These are phyloP conservation scores for Caranx melampygus DNA, from an alignment of 2,113 vertebrate genomes.

Conservation along the genomic window DNA sequence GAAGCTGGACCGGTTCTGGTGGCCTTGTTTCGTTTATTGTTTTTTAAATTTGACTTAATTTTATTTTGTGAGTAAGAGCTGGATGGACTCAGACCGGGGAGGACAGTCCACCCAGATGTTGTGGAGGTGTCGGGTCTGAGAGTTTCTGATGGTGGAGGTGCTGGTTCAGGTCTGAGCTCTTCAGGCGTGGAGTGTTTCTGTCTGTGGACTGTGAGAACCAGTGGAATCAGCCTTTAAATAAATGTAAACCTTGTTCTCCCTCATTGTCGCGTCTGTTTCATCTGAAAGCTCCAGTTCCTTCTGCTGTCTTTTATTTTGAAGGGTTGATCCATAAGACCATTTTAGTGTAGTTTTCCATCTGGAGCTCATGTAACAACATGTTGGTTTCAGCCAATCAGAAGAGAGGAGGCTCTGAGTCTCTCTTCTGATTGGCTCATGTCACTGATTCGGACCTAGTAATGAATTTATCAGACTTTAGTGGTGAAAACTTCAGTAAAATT, in stretches of 20 bases:
- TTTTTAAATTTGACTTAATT: neutral
- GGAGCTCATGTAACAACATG: too few species aligned
- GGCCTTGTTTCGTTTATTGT: neutral
- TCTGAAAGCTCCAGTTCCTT: too few species aligned
- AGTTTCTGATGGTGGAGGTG: slow-evolving; percentile 66
- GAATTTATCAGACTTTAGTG: too few species aligned
- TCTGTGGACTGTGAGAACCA: slow-evolving; percentile 82
- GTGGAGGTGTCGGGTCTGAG: slow-evolving; percentile 53
- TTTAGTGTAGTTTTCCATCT: too few species aligned
- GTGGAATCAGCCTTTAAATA: slow-evolving; percentile 92
- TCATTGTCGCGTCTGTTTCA: slow-evolving; percentile 1
- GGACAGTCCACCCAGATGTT: slow-evolving; percentile 32
- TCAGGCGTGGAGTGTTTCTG: slow-evolving; percentile 86
- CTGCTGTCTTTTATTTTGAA: too few species aligned
- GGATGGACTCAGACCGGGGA: neutral
- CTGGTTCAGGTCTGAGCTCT: slow-evolving; percentile 27
- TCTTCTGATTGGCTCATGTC: too few species aligned
- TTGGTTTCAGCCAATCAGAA: too few species aligned
- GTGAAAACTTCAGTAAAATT: too few species aligned
- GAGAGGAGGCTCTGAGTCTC: too few species aligned
- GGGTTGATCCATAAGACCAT: too few species aligned
- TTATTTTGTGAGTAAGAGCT: slow-evolving; percentile 5
- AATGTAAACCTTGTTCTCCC: slow-evolving; percentile 91
- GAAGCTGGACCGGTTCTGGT: slow-evolving; percentile 64
- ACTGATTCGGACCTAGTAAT: too few species aligned